Evolutionary conservation across 1,140 invertebrate genomes (phyloP), one percentile per base, ranked within the genome.

Genomic region (Galleria mellonella): DNA sequence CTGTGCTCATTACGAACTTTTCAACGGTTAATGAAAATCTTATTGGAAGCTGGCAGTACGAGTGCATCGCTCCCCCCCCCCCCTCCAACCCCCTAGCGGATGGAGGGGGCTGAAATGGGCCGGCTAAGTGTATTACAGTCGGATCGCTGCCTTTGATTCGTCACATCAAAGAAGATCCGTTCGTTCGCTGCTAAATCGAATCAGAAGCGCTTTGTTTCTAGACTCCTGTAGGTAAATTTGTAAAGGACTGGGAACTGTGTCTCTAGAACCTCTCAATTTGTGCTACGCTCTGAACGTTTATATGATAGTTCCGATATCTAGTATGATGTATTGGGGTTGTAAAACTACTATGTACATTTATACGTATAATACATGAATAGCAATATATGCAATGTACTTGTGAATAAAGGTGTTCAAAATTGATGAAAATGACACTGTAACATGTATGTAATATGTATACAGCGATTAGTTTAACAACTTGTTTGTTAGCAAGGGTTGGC

Each of bases 121-220:
- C 74, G 59, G 63, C 70, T 81, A 81, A 83, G 62, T 78, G 71
- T 81, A 79, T 83, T 83, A 83, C 69, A 69, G 62, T 54, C 62
- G 79, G 76, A 78, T 81, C 74, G 69, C 69, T 83, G 79, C 74
- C 73, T 83, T 83, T 78, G 76, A 83, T 83, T 83, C 71, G 78
- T 76, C 68, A 78, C 76, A 81, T 83, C 79, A 83, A 83, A 83
- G 79, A 82, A 72, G 71, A 73, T 73, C 71, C 59, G 68, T 71
- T 71, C 63, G 61, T 67, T 77, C 69, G 54, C 39, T 56, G 62
- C 67, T 76, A 77, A 83, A 81, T 83, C 75, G 72, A 79, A 83
- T 81, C 68, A 79, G 65, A 43, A 58, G 51, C 49, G 68, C 77
- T 78, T 83, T 83, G 78, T 83, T 77, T 72, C 76, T 70, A 64